Conservation (phyloP, 2,797 vertebrate species). For the Denticeps clupeoides region DNA sequence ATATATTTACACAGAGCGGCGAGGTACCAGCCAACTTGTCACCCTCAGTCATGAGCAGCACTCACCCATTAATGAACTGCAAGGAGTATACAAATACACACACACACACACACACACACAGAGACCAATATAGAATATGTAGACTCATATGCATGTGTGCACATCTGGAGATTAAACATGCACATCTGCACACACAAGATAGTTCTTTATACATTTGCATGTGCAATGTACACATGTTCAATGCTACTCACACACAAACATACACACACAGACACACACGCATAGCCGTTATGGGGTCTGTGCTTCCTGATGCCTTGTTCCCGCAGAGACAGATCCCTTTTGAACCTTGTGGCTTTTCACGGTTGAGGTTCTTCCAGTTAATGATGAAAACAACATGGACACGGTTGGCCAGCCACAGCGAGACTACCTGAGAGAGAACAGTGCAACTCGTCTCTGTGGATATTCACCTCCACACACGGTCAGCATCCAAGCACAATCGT, state of each 20-base stretch:
- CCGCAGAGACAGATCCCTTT: background rate
- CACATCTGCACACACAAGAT: no score
- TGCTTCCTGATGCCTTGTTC: background rate
- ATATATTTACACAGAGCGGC: conserved; percentile 40
- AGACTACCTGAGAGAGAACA: background rate
- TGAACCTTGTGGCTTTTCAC: background rate
- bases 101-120: background rate
- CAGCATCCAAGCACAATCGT: background rate
- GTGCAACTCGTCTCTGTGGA: background rate
- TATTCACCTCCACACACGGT: background rate
- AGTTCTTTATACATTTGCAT: no score
- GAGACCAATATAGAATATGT: background rate
- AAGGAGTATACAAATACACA: background rate
- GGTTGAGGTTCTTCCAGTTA: background rate
- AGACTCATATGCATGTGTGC: background rate
- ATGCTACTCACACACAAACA: background rate
- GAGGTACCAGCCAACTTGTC: conserved; percentile 34
- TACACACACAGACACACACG: background rate
- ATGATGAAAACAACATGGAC: background rate
- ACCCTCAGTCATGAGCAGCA: conserved; percentile 15
- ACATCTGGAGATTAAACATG: no score
- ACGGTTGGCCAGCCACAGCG: background rate
- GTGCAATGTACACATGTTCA: no score
- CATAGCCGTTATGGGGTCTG: no score
- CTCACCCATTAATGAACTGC: background rate